Evolutionary conservation across 1,140 invertebrate genomes (phyloP).

Genomic region (Brachionus plicatilis): DNA sequence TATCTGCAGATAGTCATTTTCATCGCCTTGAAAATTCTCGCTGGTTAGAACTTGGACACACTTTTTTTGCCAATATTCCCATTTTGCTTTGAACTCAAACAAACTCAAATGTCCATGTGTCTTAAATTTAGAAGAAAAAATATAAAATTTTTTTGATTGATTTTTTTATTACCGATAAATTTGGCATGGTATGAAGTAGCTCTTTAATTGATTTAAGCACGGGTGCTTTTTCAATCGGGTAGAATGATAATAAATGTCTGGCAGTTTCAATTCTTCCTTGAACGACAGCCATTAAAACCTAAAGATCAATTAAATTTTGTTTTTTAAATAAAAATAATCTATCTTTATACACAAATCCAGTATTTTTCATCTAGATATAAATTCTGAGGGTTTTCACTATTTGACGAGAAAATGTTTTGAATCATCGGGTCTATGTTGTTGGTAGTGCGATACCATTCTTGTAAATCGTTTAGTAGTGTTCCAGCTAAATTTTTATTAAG

Average conservation of each 20-base stretch:
- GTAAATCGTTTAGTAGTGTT: background rate
- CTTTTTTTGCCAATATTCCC: conserved; percentile 38
- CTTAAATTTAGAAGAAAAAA: background rate
- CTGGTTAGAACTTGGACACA: conserved; percentile 22
- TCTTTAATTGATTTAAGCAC: conserved; percentile 4
- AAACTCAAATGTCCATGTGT: conserved; percentile 8
- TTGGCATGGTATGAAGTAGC: background rate
- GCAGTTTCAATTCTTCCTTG: conserved; percentile 33
- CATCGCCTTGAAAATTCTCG: conserved; percentile 31
- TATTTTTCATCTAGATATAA: background rate
- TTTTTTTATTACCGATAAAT: conserved; percentile 12
- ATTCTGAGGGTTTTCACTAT: background rate
- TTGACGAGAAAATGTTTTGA: background rate
- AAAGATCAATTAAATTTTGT: background rate
- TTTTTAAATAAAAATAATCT: background rate
- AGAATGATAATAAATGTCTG: conserved; percentile 26
- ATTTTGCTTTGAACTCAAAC: conserved; percentile 38
- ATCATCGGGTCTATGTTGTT: conserved; percentile 27
- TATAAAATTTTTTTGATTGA: background rate
- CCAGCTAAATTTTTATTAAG: background rate
- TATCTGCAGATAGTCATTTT: background rate
- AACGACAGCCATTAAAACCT: background rate
- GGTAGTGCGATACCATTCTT: conserved; percentile 15
- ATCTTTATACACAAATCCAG: conserved; percentile 1
- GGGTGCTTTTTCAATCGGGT: background rate